Base-by-base conservation (phyloP, 2,888 invertebrate genomes). In the Arrhopalites spinosus region DNA sequence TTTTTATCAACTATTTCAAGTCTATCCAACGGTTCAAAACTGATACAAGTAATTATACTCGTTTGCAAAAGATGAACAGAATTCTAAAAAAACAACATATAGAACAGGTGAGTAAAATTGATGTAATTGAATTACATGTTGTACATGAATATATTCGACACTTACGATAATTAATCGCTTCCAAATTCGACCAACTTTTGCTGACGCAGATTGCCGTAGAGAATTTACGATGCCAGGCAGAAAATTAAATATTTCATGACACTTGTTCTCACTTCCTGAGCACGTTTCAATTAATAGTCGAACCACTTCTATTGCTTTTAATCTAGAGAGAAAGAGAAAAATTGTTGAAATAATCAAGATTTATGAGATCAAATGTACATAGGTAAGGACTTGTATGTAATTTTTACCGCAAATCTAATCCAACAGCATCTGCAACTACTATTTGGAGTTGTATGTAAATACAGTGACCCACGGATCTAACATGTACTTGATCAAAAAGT, bases 151-250 rank as follows among this genome's bases (percentile, higher is more conserved):
- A 53, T 8, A 53, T 8, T 8, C 17, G 15, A 53, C 15, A 69
- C 63, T 77, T 72, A 79, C 79, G 20, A 74, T n/a, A 63, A 78
- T 23, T 27, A 81, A 56, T 3, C 29, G n/a, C 66, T 80, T 74
- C 0, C 68, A 53, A 8, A 78, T 68, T 29, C 75, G 59, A 11
- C 78, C 78, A n/a, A 68, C 77, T 20, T 74, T 77, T 7, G 74
- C 66, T 11, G 77, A 71, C 8, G 73, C 70, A 36, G 77, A 74
- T 68, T 79, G 75, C 13, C 79, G 71, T 17, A 81, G 50, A 53
- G 61, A 70, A 5, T 76, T 73, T 11, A 78, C 72, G 25, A 81
- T 78, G 29, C 82, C 82, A 13, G 82, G 82, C 23, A 82, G 75
- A 74, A 82, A 82, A 20, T 69, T 78, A 56, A 74, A 80, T 1